Conservation (phyloP, 2,888 invertebrate species). For the Sycophila texana region DNA sequence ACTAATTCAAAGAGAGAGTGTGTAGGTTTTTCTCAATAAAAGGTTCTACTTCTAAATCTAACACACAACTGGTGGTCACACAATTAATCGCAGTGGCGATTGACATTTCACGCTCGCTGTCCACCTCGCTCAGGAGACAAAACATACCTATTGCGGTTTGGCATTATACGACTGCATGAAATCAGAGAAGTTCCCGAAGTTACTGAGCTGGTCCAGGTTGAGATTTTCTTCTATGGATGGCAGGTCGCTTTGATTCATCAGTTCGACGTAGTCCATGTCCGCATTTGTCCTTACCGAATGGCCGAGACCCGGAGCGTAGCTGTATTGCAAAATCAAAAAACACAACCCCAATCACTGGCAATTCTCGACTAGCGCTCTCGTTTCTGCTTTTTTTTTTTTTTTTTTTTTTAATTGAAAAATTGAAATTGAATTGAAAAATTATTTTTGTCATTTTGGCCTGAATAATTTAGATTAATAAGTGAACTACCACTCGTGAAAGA, state of each 20-base stretch:
- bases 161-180: constrained; percentile 71
- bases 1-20: too few species aligned
- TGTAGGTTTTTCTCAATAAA: constrained; percentile 11
- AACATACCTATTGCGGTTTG: constrained; percentile 71
- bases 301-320: constrained; percentile 74
- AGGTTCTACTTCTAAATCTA: constrained; percentile 25
- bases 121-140: constrained; percentile 1
- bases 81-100: constrained; percentile 4
- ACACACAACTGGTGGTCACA: neutral
- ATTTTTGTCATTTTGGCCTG: constrained; percentile 17
- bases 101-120: constrained; percentile 1
- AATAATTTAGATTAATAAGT: constrained; percentile 25
- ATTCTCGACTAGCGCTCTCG: constrained; percentile 60
- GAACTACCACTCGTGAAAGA: neutral
- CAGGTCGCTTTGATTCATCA: constrained; percentile 70
- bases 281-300: constrained; percentile 70
- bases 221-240: constrained; percentile 72
- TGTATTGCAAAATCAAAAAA: constrained; percentile 69
- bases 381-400: constrained; percentile 19
- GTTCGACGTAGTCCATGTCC: constrained; percentile 73
- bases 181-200: constrained; percentile 68
- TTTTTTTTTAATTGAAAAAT: too few species aligned
- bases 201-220: constrained; percentile 71
- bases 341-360: constrained; percentile 76
- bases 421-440: constrained; percentile 39